Evolutionary conservation across 2,888 invertebrate species (phyloP).

Genomic region (Druceiella hillmani): DNA sequence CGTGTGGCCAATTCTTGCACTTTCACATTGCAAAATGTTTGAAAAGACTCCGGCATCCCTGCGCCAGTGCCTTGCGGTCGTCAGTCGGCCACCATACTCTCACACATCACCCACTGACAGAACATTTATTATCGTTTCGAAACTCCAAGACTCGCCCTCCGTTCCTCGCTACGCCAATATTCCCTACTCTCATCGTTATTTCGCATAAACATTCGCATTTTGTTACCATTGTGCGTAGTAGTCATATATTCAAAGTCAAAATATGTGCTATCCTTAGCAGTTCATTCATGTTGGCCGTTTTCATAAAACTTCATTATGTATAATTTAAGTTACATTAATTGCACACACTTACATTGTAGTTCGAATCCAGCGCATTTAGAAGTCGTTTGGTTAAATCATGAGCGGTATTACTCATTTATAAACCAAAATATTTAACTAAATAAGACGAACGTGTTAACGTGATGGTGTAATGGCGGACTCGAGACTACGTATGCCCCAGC

Average conservation of each 20-base stretch:
- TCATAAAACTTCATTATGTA: too few species aligned
- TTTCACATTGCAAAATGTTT: conserved; percentile 55
- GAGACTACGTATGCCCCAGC: conserved; percentile 57
- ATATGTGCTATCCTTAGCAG: too few species aligned
- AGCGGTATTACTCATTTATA: conserved; percentile 78
- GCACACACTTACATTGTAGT: conserved; percentile 95
- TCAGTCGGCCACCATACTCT: conserved; percentile 44
- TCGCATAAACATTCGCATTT: too few species aligned
- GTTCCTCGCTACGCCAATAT: conserved; percentile 28
- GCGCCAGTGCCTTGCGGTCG: conserved; percentile 44
- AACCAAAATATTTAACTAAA: conserved; percentile 55
- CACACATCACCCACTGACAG: conserved; percentile 38
- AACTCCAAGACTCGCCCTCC: conserved; percentile 31
- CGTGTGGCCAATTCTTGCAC: conserved; percentile 51
- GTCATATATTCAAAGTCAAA: too few species aligned
- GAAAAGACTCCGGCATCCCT: conserved; percentile 34
- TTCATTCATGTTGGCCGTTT: conserved; percentile 49
- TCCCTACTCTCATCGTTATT: conserved; percentile 28
- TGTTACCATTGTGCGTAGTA: too few species aligned
- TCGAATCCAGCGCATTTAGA: conserved; percentile 93
- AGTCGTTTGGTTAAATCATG: conserved; percentile 93
- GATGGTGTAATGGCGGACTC: conserved; percentile 57
- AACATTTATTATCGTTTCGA: conserved; percentile 32
- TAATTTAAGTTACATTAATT: too few species aligned
- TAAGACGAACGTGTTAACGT: conserved; percentile 56